Percentiles rank a stretch among this genome's conserved stretches.
Evolutionary conservation across 2,797 vertebrate genomes (phyloP).

Genomic region (Mus spretus): DNA sequence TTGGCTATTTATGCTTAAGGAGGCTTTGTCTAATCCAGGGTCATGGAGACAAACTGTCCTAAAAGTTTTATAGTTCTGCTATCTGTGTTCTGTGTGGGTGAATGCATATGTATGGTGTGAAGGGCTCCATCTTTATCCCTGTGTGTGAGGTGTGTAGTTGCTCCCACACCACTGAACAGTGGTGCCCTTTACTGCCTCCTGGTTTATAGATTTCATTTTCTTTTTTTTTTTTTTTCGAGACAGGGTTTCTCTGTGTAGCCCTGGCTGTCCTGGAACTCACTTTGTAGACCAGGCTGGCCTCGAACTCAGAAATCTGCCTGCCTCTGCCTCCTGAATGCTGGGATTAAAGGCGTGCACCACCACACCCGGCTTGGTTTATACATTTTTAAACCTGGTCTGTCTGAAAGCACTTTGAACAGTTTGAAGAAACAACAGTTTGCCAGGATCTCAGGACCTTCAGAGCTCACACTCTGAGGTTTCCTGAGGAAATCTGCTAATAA

Average conservation of each 20-base stretch:
- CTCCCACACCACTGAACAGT: background rate
- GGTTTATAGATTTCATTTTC: background rate
- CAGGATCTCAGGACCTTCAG: background rate
- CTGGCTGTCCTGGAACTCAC: no score
- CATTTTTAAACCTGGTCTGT: background rate
- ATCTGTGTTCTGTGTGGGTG: background rate
- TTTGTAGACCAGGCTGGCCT: no score
- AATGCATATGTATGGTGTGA: background rate
- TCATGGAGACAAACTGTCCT: background rate
- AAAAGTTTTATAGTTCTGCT: background rate
- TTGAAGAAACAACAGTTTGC: conserved; percentile 39
- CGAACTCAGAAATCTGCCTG: no score
- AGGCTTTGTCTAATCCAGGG: background rate
- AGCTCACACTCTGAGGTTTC: background rate
- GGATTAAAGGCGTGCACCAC: no score
- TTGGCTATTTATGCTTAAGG: background rate
- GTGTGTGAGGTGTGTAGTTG: background rate
- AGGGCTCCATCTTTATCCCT: background rate
- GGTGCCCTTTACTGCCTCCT: background rate
- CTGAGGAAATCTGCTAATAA: background rate
- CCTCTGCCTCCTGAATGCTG: no score
- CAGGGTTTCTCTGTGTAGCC: no score
- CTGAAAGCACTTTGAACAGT: background rate
- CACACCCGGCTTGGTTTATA: background rate
- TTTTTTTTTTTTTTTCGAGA: no score